Conservation (phyloP, 2,888 invertebrate species). For the Leptopilina myrica region DNA sequence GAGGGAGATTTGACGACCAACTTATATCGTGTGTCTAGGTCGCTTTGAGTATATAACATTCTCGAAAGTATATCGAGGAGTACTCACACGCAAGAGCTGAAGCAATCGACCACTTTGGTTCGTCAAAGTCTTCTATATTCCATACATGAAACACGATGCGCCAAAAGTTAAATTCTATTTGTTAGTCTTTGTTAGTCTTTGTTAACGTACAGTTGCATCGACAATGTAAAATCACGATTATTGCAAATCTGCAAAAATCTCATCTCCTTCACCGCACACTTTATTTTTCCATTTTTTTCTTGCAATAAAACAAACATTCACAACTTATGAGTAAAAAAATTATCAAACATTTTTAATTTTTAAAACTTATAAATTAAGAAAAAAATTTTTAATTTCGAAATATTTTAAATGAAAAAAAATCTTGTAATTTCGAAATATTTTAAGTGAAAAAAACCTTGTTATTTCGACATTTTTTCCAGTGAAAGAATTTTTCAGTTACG, state of each 20-base stretch:
- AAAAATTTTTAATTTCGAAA: too few relatives aligned
- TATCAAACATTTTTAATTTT: too few relatives aligned
- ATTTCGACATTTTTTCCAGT: too few relatives aligned
- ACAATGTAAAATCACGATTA: background rate
- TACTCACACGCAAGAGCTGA: slow-evolving; percentile 18
- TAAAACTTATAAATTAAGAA: too few relatives aligned
- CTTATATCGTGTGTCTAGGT: slow-evolving; percentile 32
- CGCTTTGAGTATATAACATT: slow-evolving; percentile 16
- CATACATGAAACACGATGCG: background rate
- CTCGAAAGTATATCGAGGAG: slow-evolving; percentile 30
- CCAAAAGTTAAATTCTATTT: background rate
- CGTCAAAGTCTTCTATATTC: background rate
- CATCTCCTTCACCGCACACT: background rate
- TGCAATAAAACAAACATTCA: background rate
- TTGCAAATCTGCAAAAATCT: background rate
- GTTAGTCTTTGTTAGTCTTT: slow-evolving; percentile 4
- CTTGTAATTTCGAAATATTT: too few relatives aligned
- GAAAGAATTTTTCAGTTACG: too few relatives aligned
- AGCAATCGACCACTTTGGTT: slow-evolving; percentile 23
- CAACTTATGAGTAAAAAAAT: too few relatives aligned
- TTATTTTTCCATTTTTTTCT: background rate
- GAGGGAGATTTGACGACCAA: slow-evolving; percentile 21
- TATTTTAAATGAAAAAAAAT: too few relatives aligned
- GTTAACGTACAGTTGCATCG: background rate
- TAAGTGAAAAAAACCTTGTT: too few relatives aligned